These are phyloP conservation scores for Hirtodrosophila duncani DNA, from an alignment of 2,888 invertebrate genomes.

Conservation along the genomic window DNA sequence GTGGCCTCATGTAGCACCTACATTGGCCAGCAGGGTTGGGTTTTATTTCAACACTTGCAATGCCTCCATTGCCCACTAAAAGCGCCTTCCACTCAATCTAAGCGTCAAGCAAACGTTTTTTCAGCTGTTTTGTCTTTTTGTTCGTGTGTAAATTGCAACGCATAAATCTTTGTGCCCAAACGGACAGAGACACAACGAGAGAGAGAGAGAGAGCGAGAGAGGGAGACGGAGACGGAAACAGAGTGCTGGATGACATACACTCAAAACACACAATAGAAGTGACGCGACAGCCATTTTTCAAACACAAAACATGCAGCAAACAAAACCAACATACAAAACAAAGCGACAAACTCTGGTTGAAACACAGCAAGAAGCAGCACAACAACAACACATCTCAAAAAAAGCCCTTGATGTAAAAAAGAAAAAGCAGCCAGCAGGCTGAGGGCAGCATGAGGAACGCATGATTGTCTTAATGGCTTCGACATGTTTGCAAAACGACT, in stretches of 20 bases:
- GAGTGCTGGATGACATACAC: conserved; percentile 39
- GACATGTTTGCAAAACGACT: conserved; percentile 74
- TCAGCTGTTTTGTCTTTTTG: conserved; percentile 30
- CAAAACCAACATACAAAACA: conserved; percentile 30
- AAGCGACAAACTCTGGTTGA: conserved; percentile 3
- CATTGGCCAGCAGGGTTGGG: conserved; percentile 17
- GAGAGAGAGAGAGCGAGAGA: background rate
- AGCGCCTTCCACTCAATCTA: conserved; percentile 62
- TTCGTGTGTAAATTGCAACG: conserved; percentile 66
- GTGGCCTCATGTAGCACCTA: too few relatives aligned
- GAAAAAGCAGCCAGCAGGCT: conserved; percentile 3
- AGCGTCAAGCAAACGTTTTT: conserved; percentile 61
- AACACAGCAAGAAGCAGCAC: conserved; percentile 26
- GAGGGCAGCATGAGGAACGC: conserved; percentile 39
- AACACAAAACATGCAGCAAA: conserved; percentile 64
- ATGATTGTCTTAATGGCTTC: conserved; percentile 73
- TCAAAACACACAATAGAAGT: conserved; percentile 65
- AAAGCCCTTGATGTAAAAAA: conserved; percentile 40
- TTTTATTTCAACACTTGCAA: conserved; percentile 34
- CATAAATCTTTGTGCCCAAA: conserved; percentile 66
- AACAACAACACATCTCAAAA: conserved; percentile 25
- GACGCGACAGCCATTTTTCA: conserved; percentile 72
- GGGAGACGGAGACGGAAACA: conserved; percentile 22
- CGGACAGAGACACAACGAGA: conserved; percentile 6
- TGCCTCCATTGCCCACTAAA: conserved; percentile 36